These are phyloP conservation scores for Diuraphis noxia DNA, from an alignment of 1,140 invertebrate species.

Conservation along the genomic window DNA sequence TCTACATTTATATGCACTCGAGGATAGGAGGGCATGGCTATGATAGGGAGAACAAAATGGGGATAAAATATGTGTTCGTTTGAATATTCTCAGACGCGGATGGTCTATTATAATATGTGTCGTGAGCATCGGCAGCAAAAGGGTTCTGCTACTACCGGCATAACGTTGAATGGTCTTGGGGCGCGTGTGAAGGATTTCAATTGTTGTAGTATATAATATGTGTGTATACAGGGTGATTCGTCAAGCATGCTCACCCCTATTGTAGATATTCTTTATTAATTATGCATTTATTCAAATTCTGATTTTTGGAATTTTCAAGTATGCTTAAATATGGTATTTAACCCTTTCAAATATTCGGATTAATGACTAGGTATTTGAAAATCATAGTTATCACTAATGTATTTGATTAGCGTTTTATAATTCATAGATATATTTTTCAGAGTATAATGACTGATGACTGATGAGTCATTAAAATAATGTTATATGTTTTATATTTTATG, in stretches of 20 bases:
- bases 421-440: not conserved
- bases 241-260: not conserved
- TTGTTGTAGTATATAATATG: not conserved
- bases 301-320: not conserved
- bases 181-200: not conserved
- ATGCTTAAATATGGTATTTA: not conserved
- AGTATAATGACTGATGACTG: not conserved
- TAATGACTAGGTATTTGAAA: not conserved
- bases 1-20: not conserved
- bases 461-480: no score
- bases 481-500: not conserved
- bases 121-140: not conserved
- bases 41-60: not conserved
- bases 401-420: not conserved
- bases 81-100: not conserved
- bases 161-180: not conserved
- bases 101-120: conserved; percentile 24
- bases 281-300: not conserved
- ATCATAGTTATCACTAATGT: not conserved
- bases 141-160: not conserved
- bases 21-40: not conserved
- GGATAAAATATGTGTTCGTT: not conserved
- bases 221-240: not conserved
- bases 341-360: not conserved
- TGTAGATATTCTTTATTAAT: not conserved